A percentile compares a stretch with the other conserved stretches of the same genome.
These are phyloP conservation scores for Bombyx mandarina DNA, from an alignment of 1,140 invertebrate genomes.

Conservation along the genomic window DNA sequence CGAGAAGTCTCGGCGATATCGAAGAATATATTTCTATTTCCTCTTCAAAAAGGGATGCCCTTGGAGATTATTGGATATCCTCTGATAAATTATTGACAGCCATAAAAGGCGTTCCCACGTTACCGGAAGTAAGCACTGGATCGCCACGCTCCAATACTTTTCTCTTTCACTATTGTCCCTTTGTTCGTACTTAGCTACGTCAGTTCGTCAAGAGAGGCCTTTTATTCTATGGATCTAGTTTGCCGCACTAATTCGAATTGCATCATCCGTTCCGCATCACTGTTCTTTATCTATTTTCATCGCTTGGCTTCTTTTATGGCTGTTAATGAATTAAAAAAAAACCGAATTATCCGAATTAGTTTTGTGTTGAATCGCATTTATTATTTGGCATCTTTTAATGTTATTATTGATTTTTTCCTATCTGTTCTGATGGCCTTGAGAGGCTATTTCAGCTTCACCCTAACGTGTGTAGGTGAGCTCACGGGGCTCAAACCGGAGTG, in stretches of 20 bases:
- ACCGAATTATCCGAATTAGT: not conserved
- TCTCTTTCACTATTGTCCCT: conserved; percentile 54
- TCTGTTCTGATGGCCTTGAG: too few species aligned
- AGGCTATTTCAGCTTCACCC: too few species aligned
- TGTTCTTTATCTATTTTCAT: conserved; percentile 30
- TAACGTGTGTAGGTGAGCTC: too few species aligned
- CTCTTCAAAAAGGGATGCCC: not conserved
- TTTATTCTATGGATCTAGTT: conserved; percentile 48
- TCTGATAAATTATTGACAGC: conserved; percentile 29
- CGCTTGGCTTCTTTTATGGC: conserved; percentile 1
- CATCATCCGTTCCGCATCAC: conserved; percentile 45
- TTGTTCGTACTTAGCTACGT: conserved; percentile 53
- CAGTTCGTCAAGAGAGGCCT: conserved; percentile 44
- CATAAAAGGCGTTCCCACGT: conserved; percentile 58
- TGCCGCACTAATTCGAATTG: conserved; percentile 49
- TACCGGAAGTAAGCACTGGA: conserved; percentile 46
- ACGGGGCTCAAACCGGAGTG: too few species aligned
- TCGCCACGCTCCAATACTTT: conserved; percentile 57
- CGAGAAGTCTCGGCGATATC: too few species aligned
- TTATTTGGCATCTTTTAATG: too few species aligned
- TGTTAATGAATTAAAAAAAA: not conserved
- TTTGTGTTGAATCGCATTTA: not conserved
- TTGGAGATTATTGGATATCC: not conserved
- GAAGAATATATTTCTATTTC: too few species aligned
- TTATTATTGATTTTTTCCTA: too few species aligned